Percentiles rank a stretch among this genome's conserved stretches.
phyloP scores from a whole-genome alignment of 2,113 vertebrate species.

The Pygoscelis adeliae region DNA sequence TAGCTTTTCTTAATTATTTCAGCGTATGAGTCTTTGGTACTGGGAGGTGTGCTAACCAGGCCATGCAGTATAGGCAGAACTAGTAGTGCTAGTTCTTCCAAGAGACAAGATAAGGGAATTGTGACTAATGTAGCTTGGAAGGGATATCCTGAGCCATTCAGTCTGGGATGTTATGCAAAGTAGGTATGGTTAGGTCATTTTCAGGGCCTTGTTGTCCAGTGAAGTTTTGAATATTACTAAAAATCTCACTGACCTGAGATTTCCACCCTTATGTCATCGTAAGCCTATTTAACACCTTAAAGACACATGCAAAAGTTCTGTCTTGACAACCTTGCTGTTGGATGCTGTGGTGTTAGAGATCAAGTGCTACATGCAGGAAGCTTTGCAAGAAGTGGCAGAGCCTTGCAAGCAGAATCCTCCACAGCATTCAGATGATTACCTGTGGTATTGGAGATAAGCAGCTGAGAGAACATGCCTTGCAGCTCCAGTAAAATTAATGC shows the following conservation, averaged over 20 bases:
- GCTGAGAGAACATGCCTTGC: not conserved
- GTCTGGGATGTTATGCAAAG: not conserved
- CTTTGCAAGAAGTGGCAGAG: not conserved
- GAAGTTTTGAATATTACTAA: not conserved
- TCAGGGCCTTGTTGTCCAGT: not conserved
- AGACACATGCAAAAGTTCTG: not conserved
- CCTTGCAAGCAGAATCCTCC: not conserved
- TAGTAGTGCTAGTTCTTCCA: not conserved
- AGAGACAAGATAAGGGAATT: not conserved
- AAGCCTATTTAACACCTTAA: not conserved
- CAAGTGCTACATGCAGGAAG: not conserved
- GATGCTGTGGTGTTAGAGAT: not conserved
- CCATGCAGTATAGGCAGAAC: not conserved
- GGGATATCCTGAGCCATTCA: not conserved
- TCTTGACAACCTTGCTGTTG: not conserved
- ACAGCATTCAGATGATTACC: not conserved
- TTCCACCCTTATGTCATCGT: not conserved
- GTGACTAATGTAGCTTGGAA: not conserved
- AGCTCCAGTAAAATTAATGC: not conserved
- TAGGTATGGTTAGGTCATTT: not conserved
- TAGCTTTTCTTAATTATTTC: not conserved
- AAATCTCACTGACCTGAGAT: not conserved
- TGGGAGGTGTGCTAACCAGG: not conserved
- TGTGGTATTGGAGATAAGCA: not conserved
- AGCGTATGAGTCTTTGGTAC: rapidly evolving